These are phyloP conservation scores for Agrotis ipsilon DNA, from an alignment of 2,888 invertebrate genomes.

Conservation along the genomic window DNA sequence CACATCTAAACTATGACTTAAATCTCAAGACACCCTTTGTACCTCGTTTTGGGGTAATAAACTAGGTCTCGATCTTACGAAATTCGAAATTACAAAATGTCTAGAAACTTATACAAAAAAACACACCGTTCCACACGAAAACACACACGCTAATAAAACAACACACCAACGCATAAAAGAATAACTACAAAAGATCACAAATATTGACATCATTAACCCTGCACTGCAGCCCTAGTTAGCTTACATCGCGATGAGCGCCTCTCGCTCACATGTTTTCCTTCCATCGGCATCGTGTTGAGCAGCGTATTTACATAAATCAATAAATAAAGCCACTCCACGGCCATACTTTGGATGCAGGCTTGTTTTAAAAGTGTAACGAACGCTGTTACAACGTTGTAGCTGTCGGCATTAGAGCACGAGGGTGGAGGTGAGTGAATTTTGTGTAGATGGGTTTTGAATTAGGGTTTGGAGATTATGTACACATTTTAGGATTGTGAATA, in stretches of 20 bases:
- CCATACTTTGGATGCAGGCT: constrained; percentile 33
- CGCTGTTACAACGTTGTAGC: background rate
- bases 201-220: constrained; percentile 48
- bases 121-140: too few species aligned
- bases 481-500: background rate
- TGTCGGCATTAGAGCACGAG: constrained; percentile 20
- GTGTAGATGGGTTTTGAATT: background rate
- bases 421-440: background rate
- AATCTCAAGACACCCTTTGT: too few species aligned
- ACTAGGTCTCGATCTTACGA: too few species aligned
- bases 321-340: constrained; percentile 64
- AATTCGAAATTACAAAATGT: too few species aligned
- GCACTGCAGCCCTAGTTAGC: constrained; percentile 41
- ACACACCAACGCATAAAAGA: background rate
- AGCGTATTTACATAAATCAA: constrained; percentile 80
- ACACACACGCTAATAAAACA: background rate
- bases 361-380: constrained; percentile 53
- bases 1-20: constrained; percentile 63
- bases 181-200: constrained; percentile 34
- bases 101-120: too few species aligned
- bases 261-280: constrained; percentile 51
- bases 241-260: constrained; percentile 47
- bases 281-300: constrained; percentile 48
- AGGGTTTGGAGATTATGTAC: background rate
- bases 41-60: too few species aligned